Evolutionary conservation across 1,140 invertebrate species (phyloP).

Genomic region (Trichoplusia ni): DNA sequence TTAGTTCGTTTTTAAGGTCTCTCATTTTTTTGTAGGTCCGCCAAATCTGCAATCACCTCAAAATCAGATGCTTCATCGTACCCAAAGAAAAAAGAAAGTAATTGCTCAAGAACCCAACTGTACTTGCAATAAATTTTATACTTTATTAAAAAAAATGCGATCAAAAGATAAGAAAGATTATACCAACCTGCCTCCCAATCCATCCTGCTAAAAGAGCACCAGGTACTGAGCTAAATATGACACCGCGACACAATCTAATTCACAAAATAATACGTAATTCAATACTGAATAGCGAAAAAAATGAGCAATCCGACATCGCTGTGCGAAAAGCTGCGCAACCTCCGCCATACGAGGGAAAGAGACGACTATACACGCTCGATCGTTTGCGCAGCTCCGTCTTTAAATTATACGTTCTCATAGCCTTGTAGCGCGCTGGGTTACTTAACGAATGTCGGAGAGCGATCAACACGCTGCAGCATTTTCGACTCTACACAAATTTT

Average conservation of each 20-base stretch:
- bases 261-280: conserved; percentile 79
- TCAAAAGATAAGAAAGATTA: conserved; percentile 28
- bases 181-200: conserved; percentile 58
- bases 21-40: conserved; percentile 58
- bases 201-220: conserved; percentile 55
- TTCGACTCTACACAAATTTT: neutral
- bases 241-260: conserved; percentile 77
- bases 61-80: conserved; percentile 61
- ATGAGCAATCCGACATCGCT: conserved; percentile 66
- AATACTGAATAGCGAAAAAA: conserved; percentile 77
- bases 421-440: conserved; percentile 60
- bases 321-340: conserved; percentile 57
- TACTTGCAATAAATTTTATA: conserved; percentile 16
- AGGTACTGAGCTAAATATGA: conserved; percentile 72
- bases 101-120: too few relatives aligned
- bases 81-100: conserved; percentile 59
- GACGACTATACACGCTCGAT: conserved; percentile 48
- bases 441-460: conserved; percentile 43
- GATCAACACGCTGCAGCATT: conserved; percentile 20
- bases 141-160: neutral
- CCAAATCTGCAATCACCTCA: conserved; percentile 63
- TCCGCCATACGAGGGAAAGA: conserved; percentile 49
- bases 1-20: conserved; percentile 5
- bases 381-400: conserved; percentile 65
- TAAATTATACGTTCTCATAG: conserved; percentile 82